Evolutionary conservation across 2,113 vertebrate genomes (phyloP).

Genomic region (Cettia cetti): DNA sequence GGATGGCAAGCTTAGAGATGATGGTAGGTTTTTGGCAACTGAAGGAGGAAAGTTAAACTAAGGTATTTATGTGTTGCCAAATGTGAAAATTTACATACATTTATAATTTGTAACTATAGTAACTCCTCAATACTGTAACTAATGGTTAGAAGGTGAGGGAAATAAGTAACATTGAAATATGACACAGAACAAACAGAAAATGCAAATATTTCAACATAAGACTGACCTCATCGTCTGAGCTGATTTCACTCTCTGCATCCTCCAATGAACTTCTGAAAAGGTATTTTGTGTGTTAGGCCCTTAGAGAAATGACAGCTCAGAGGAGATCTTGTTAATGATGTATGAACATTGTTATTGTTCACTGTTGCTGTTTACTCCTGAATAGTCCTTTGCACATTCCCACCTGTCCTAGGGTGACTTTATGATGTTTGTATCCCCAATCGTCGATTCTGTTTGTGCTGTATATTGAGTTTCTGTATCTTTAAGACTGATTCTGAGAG

Average conservation of each 20-base stretch:
- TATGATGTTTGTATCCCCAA: no score
- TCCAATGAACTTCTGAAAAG: slow-evolving; percentile 36
- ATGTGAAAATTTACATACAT: background rate
- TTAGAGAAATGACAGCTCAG: background rate
- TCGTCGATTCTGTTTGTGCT: no score
- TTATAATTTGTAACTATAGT: background rate
- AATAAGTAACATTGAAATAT: background rate
- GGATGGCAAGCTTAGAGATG: background rate
- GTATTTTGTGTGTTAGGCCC: background rate
- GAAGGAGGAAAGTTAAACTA: background rate
- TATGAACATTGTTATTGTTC: background rate
- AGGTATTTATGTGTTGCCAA: background rate
- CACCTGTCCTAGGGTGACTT: no score
- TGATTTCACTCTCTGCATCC: background rate
- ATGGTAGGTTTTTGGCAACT: background rate
- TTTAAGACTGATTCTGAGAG: no score
- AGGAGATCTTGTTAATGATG: background rate
- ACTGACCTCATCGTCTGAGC: slow-evolving; percentile 37
- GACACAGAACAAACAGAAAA: background rate
- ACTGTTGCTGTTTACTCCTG: background rate
- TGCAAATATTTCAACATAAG: background rate
- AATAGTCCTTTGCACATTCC: background rate
- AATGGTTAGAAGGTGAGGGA: background rate
- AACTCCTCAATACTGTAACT: background rate
- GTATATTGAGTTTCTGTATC: no score